Base-by-base conservation (phyloP, 2,797 vertebrate genomes). In the Acanthiza pusilla region DNA sequence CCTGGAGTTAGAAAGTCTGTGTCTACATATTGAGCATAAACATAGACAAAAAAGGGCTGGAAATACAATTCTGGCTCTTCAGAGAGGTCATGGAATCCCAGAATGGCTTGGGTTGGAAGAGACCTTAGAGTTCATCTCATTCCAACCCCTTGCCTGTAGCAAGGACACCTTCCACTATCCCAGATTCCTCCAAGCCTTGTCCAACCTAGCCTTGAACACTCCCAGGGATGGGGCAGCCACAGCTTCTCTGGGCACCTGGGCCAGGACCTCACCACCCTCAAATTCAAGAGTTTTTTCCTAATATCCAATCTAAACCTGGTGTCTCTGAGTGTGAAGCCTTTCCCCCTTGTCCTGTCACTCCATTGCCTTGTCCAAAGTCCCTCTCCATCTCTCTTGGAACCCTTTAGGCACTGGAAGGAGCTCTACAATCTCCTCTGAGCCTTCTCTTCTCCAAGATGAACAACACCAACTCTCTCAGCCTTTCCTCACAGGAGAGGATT, bases 131-230 rank as follows among this genome's bases (percentile, higher is more conserved):
- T 2, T 0, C 15, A 22, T 60, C 53, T 34, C 14, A 13, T 26
- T 67, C 10, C 29, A 47, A 7, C 1, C 7, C 38, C 10, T 5
- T 38, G 23, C 23, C 21, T 34, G 7, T 38, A 1, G 15, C 25
- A 58, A 3, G 6, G 38, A 23, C 58, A 58, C 3, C 6, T 77
- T 16, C 29, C 38, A 27, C 29, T 1, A 0, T 0, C 2, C 12
- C 45, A 65, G 38, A 21, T 0, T 53, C 17, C 10, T 89, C 25
- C 38, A 71, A 65, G 2, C 15, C 11, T 2, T 0, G 0, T 83
- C 38, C 58, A 71, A 0, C 21, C 21, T 32, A 20, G 32, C 18
- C 12, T 83, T 1, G 50, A 0, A 7, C 43, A 58, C 5, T 71
- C 1, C 21, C 65, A 83, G 65, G 51, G 45, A 34, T 65, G 43